Evolutionary conservation across 2,888 invertebrate genomes (phyloP).

Genomic region (Drosophila rellima): DNA sequence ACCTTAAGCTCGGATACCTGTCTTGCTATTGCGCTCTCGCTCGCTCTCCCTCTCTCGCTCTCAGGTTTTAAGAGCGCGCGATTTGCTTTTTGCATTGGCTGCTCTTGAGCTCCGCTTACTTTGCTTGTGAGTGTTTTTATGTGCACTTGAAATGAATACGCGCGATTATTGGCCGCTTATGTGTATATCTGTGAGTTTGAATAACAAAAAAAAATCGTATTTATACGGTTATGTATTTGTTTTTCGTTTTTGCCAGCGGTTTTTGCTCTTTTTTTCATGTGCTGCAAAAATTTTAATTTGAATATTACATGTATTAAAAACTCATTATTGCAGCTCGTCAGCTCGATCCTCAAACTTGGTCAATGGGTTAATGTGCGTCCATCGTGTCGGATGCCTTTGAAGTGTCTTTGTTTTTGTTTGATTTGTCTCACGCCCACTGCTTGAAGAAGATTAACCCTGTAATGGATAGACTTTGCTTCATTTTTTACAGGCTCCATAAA

Average conservation of each 20-base stretch:
- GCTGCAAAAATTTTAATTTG: slow-evolving; percentile 68
- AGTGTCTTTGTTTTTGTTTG: background rate
- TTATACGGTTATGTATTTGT: slow-evolving; percentile 57
- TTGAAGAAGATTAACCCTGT: slow-evolving; percentile 31
- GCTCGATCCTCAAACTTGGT: slow-evolving; percentile 65
- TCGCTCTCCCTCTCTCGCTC: slow-evolving; percentile 16
- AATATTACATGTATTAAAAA: slow-evolving; percentile 81
- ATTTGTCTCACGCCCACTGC: slow-evolving; percentile 36
- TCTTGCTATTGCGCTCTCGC: slow-evolving; percentile 3
- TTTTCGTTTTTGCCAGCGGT: slow-evolving; percentile 61
- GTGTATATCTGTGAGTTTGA: slow-evolving; percentile 2
- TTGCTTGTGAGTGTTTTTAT: slow-evolving; percentile 74
- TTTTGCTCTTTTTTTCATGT: slow-evolving; percentile 31
- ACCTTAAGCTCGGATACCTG: slow-evolving; percentile 11
- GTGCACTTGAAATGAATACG: slow-evolving; percentile 76
- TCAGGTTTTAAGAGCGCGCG: slow-evolving; percentile 61
- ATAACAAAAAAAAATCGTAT: slow-evolving; percentile 36
- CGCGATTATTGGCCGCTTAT: slow-evolving; percentile 62
- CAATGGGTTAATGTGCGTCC: slow-evolving; percentile 73
- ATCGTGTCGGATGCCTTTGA: slow-evolving; percentile 55
- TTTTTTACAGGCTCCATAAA: background rate
- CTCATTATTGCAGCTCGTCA: slow-evolving; percentile 65
- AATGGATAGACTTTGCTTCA: slow-evolving; percentile 2
- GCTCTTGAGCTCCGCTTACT: slow-evolving; percentile 69
- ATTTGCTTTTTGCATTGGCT: slow-evolving; percentile 48